Evolutionary conservation across 2,113 vertebrate genomes (phyloP).

Genomic region (Mola mola): DNA sequence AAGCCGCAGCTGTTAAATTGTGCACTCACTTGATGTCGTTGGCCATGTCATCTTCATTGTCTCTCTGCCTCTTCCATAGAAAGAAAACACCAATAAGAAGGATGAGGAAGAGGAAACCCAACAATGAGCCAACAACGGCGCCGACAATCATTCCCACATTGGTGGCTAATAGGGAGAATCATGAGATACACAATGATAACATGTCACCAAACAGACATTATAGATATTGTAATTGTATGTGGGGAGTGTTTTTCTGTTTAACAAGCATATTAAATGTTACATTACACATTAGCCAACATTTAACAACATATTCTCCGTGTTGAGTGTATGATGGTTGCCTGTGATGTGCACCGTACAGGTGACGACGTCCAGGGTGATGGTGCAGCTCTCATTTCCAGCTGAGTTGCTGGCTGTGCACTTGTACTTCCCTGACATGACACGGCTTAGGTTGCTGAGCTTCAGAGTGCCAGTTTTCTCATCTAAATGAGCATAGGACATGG

Average conservation of each 20-base stretch:
- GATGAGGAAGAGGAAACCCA: constrained; percentile 80
- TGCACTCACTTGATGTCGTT: constrained; percentile 94
- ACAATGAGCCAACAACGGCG: constrained; percentile 83
- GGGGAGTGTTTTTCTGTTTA: too few species aligned
- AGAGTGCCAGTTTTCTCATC: constrained; percentile 82
- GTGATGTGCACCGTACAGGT: constrained; percentile 69
- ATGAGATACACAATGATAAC: background rate
- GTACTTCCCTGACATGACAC: constrained; percentile 87
- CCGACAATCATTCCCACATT: constrained; percentile 83
- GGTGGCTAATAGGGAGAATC: constrained; percentile 57
- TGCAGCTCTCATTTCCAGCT: constrained; percentile 82
- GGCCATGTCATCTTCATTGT: constrained; percentile 84
- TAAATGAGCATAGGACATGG: too few species aligned
- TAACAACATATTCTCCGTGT: too few species aligned
- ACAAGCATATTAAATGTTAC: too few species aligned
- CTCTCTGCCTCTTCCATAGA: constrained; percentile 75
- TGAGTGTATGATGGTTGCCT: too few species aligned
- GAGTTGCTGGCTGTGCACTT: constrained; percentile 84
- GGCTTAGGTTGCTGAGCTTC: constrained; percentile 85
- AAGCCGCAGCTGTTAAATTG: too few species aligned
- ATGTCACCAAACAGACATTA: background rate
- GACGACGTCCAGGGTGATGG: constrained; percentile 84
- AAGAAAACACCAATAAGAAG: constrained; percentile 75
- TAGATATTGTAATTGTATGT: too few species aligned
- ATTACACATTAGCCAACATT: too few species aligned